These are phyloP conservation scores for Phyllostomus discolor DNA, from an alignment of 2,113 vertebrate genomes.

Conservation along the genomic window DNA sequence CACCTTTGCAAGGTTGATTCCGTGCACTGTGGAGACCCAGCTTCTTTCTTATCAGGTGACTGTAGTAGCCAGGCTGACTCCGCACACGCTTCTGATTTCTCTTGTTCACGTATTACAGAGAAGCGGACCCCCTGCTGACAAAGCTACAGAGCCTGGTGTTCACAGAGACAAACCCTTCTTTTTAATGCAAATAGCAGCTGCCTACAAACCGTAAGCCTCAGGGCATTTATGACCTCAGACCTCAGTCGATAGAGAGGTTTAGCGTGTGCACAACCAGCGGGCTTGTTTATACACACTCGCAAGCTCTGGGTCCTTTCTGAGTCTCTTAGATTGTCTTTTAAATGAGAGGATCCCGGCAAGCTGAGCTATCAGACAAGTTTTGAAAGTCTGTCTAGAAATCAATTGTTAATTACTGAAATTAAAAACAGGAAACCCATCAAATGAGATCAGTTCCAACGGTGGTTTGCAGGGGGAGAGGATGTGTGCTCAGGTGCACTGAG, in stretches of 20 bases:
- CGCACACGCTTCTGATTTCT: background rate
- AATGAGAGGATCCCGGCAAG: background rate
- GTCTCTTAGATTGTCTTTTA: background rate
- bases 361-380: background rate
- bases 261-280: background rate
- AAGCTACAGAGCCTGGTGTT: background rate
- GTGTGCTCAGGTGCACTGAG: background rate
- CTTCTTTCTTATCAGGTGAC: background rate
- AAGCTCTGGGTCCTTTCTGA: background rate
- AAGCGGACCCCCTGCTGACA: background rate
- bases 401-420: background rate
- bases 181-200: background rate
- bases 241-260: background rate
- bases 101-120: background rate
- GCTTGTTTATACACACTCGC: background rate
- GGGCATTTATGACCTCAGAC: background rate
- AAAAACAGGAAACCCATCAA: background rate
- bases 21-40: background rate
- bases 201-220: background rate
- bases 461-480: background rate
- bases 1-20: background rate
- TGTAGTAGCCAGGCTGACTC: rapidly evolving
- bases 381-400: background rate
- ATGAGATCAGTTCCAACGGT: background rate
- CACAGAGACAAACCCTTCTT: background rate